phyloP scores from a whole-genome alignment of 2,797 vertebrate genomes.

The Pipistrellus nathusii region DNA sequence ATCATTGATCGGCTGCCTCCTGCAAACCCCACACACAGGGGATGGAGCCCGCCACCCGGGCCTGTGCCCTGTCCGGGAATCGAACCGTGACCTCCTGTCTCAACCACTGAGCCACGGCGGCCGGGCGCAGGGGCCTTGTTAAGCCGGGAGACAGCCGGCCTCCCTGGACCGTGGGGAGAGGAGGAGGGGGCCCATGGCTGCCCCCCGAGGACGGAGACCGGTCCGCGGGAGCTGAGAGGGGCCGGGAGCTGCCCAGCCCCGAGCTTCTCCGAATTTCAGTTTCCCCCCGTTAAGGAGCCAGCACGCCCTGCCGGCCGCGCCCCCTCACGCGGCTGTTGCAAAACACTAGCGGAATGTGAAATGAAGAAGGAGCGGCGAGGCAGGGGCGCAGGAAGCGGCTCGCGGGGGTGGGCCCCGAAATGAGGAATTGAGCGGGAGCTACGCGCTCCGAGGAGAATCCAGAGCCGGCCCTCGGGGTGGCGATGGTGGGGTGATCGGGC shows the following conservation, averaged over 20 bases:
- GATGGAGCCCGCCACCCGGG: not conserved
- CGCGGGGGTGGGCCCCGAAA: not conserved
- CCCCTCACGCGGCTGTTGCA: not conserved
- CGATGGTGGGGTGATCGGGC: too few relatives aligned
- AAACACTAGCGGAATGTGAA: conserved; percentile 33
- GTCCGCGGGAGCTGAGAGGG: not conserved
- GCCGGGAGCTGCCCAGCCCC: not conserved
- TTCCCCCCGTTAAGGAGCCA: not conserved
- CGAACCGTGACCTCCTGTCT: not conserved
- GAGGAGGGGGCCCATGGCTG: not conserved
- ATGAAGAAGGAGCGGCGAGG: conserved; percentile 35
- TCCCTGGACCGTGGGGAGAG: fast-evolving
- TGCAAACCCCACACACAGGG: fast-evolving
- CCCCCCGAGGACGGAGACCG: fast-evolving
- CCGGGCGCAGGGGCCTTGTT: not conserved
- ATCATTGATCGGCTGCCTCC: not conserved
- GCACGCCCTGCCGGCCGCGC: not conserved
- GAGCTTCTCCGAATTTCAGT: not conserved
- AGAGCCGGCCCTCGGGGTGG: not conserved
- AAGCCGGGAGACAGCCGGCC: fast-evolving
- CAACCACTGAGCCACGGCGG: not conserved
- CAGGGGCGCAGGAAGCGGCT: not conserved
- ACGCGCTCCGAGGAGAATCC: conserved; percentile 14
- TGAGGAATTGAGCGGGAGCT: not conserved
- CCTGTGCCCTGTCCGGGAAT: fast-evolving